Evolutionary conservation across 2,797 vertebrate species (phyloP).

Genomic region (Hafferia zeledoni): DNA sequence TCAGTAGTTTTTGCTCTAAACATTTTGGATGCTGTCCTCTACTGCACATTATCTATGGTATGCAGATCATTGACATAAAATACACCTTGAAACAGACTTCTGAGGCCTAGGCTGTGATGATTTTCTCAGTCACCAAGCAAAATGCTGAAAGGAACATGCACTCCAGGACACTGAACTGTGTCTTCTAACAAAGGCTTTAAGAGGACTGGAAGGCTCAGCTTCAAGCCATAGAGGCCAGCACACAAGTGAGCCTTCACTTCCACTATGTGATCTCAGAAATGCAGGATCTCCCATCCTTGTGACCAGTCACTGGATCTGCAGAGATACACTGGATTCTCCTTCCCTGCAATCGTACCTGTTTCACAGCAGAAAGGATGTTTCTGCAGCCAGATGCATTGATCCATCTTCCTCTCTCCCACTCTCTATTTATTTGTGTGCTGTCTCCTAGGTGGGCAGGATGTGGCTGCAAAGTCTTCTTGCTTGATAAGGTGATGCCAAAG

Average conservation of each 20-base stretch:
- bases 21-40: neutral
- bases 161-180: neutral
- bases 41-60: neutral
- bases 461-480: neutral
- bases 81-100: neutral
- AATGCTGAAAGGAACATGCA: neutral
- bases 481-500: neutral
- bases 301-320: neutral
- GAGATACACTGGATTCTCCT: neutral
- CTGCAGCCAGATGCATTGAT: neutral
- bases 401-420: neutral
- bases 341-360: neutral
- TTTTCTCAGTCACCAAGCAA: neutral
- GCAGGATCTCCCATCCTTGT: neutral
- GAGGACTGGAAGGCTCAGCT: neutral
- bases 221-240: neutral
- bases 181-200: neutral
- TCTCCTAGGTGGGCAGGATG: neutral
- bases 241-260: neutral
- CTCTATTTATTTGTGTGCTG: neutral
- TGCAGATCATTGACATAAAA: neutral
- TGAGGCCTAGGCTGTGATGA: neutral
- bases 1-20: neutral
- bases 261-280: neutral
- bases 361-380: neutral